These are phyloP conservation scores for Mus caroli DNA, from an alignment of 2,797 vertebrate genomes.

Conservation along the genomic window DNA sequence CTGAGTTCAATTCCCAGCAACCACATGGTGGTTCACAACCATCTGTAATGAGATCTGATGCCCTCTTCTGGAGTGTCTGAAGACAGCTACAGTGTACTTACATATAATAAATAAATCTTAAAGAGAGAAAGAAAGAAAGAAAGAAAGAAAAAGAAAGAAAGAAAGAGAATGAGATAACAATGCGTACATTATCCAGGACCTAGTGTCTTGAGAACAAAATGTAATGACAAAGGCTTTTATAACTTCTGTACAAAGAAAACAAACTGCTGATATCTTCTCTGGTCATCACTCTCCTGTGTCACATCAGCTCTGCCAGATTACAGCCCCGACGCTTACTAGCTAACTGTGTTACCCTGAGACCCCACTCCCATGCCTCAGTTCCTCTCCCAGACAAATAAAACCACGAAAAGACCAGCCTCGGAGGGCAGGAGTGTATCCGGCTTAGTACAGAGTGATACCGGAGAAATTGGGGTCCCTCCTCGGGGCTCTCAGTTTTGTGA, in stretches of 20 bases:
- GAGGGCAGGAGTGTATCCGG: neutral
- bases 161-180: neutral
- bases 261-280: neutral
- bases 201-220: slow-evolving; percentile 18
- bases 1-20: too few relatives aligned
- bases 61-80: too few relatives aligned
- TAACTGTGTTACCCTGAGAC: neutral
- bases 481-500: neutral
- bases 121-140: too few relatives aligned
- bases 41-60: too few relatives aligned
- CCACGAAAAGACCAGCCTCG: neutral
- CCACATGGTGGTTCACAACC: too few relatives aligned
- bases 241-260: neutral
- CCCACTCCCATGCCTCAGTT: neutral
- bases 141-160: too few relatives aligned
- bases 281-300: neutral
- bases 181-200: neutral
- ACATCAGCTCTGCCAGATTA: neutral
- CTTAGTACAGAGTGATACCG: neutral
- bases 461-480: neutral
- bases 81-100: too few relatives aligned
- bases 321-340: neutral
- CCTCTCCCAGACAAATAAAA: neutral
- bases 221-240: neutral
- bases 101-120: too few relatives aligned